These are phyloP conservation scores for Falco rusticolus DNA, from an alignment of 2,797 vertebrate species.

Conservation along the genomic window DNA sequence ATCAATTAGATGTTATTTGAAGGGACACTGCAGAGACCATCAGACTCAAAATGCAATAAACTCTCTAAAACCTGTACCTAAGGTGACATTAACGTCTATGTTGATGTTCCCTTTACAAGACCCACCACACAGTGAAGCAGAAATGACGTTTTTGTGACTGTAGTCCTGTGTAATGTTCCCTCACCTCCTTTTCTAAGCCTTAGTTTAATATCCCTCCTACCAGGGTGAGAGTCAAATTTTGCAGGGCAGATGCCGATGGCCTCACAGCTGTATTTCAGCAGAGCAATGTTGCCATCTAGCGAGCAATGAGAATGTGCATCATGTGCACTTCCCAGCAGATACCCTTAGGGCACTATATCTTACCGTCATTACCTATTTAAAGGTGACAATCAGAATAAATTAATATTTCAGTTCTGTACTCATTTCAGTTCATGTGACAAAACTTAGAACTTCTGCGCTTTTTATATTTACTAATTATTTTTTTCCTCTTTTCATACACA, in stretches of 20 bases:
- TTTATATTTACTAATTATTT: neutral
- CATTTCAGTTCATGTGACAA: neutral
- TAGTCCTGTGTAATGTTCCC: neutral
- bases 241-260: neutral
- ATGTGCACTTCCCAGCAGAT: neutral
- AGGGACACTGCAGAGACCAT: neutral
- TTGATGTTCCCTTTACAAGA: neutral
- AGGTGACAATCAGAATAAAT: neutral
- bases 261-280: neutral
- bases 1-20: neutral
- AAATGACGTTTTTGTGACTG: neutral
- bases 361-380: neutral
- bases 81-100: neutral
- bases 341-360: neutral
- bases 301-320: conserved; percentile 1
- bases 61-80: neutral
- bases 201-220: neutral
- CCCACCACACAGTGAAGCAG: neutral
- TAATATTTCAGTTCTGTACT: neutral
- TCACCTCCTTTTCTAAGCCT: neutral
- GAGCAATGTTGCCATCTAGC: conserved; percentile 68
- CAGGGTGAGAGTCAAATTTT: neutral
- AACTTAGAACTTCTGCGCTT: neutral
- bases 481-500: neutral
- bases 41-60: neutral